Percentiles rank a stretch among this genome's conserved stretches.
Conservation (phyloP, 2,888 invertebrate genomes). For the Cephus nigrinus region DNA sequence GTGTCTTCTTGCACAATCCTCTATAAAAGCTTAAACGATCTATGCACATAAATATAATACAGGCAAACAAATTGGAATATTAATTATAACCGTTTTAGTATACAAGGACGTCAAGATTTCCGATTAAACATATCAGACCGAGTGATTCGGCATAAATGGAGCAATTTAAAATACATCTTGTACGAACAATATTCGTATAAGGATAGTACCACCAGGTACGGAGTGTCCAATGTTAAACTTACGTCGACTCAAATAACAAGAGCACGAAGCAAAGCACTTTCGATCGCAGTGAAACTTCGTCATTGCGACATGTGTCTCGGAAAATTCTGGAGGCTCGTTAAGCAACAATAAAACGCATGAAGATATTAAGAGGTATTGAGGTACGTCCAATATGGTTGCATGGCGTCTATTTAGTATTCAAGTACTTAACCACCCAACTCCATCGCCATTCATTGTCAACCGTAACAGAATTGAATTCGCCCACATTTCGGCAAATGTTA, state of each 20-base stretch:
- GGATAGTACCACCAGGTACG: neutral
- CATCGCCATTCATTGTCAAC: neutral
- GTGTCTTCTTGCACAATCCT: neutral
- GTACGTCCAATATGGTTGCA: neutral
- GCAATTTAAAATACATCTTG: neutral
- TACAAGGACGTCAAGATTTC: neutral
- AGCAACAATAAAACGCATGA: conserved; percentile 33
- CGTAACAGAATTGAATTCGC: neutral
- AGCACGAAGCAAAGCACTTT: conserved; percentile 37
- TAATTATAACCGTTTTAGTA: neutral
- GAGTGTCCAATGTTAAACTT: conserved; percentile 1
- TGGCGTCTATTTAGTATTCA: conserved; percentile 35
- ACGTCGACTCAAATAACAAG: conserved; percentile 21
- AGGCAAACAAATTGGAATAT: neutral
- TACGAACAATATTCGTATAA: neutral
- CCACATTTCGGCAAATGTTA: neutral
- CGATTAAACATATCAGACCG: neutral
- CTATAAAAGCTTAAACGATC: neutral
- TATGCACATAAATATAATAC: neutral
- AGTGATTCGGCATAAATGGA: neutral
- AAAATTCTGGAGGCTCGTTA: conserved; percentile 48
- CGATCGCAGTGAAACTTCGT: conserved; percentile 45
- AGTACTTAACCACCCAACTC: neutral
- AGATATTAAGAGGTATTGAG: neutral
- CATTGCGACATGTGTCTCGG: conserved; percentile 46